These are phyloP conservation scores for Leucophora obtusa DNA, from an alignment of 2,888 invertebrate genomes.

Conservation along the genomic window DNA sequence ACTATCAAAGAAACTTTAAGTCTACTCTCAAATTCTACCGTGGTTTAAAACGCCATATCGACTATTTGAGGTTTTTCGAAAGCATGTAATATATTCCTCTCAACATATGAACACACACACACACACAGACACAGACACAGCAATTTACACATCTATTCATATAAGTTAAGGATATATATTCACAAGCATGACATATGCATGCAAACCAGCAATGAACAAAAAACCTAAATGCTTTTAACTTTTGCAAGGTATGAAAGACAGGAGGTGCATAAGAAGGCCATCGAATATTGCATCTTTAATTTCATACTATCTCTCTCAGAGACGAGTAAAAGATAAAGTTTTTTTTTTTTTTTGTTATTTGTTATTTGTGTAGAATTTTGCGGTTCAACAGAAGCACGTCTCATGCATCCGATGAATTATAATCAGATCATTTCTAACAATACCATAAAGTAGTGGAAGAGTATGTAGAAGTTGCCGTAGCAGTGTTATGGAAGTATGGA, in stretches of 20 bases:
- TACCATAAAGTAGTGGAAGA: slow-evolving; percentile 37
- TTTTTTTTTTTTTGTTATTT: slow-evolving; percentile 29
- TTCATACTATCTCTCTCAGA: not conserved
- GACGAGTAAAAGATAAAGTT: slow-evolving; percentile 45
- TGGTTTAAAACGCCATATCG: slow-evolving; percentile 42
- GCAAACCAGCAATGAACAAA: not conserved
- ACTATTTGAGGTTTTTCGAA: slow-evolving; percentile 48
- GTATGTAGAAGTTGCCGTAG: not conserved
- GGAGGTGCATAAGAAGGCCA: slow-evolving; percentile 12
- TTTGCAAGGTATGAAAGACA: not conserved
- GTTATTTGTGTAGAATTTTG: slow-evolving; percentile 58
- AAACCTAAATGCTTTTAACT: not conserved
- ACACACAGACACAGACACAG: not conserved
- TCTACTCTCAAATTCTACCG: slow-evolving; percentile 30
- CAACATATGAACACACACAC: slow-evolving; percentile 15
- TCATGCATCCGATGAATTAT: slow-evolving; percentile 62
- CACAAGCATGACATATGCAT: slow-evolving; percentile 34
- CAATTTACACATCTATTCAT: not conserved
- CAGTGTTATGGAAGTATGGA: not conserved
- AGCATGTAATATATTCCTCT: slow-evolving; percentile 54
- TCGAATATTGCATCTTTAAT: slow-evolving; percentile 1
- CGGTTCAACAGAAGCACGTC: slow-evolving; percentile 62
- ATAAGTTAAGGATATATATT: slow-evolving; percentile 27
- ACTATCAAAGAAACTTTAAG: slow-evolving; percentile 29
- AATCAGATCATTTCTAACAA: slow-evolving; percentile 60